Evolutionary conservation across 2,113 vertebrate species (phyloP).

Genomic region (Myiagra hebetior): DNA sequence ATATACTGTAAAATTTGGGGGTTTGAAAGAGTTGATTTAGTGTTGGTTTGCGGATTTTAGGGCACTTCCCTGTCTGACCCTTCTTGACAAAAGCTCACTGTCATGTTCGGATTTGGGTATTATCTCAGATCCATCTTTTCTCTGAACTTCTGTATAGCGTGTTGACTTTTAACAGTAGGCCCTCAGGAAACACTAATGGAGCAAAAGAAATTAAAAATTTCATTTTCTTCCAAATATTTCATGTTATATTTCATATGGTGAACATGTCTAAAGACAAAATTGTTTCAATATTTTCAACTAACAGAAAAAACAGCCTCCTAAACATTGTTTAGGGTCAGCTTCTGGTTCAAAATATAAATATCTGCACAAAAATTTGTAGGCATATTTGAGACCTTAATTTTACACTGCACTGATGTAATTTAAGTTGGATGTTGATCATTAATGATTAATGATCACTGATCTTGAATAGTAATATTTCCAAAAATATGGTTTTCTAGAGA

Average conservation of each 20-base stretch:
- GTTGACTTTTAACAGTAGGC: neutral
- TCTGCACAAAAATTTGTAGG: neutral
- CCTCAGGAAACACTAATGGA: neutral
- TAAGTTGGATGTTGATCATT: neutral
- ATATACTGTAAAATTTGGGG: neutral
- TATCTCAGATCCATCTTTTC: neutral
- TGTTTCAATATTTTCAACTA: neutral
- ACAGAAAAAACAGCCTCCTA: neutral
- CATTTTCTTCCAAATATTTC: neutral
- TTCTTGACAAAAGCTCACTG: neutral
- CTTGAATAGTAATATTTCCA: slow-evolving; percentile 14
- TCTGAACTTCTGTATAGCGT: neutral
- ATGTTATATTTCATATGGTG: neutral
- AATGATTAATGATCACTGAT: neutral
- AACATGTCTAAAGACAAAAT: neutral
- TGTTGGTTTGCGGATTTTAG: neutral
- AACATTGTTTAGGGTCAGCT: neutral
- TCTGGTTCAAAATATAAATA: neutral
- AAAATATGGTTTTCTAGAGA: neutral
- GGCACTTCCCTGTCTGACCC: neutral
- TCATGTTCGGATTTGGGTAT: rapidly evolving
- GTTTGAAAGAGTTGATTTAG: neutral
- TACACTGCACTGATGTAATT: neutral
- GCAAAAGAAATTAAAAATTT: neutral
- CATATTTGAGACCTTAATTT: neutral